Conservation (phyloP, 1,140 invertebrate genomes). For the Nephotettix cincticeps region DNA sequence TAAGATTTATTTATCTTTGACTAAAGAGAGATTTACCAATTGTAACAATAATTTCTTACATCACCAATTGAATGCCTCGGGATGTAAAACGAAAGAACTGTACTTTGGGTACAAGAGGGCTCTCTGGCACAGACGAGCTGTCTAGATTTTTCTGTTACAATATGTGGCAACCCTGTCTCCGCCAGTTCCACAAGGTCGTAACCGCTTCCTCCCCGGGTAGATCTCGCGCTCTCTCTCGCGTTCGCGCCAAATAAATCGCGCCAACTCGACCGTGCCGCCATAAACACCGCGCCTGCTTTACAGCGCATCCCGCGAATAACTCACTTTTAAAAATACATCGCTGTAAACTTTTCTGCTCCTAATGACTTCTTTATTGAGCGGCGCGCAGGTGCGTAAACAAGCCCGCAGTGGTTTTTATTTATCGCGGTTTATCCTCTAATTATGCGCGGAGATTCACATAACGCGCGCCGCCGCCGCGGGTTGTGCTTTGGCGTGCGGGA, state of each 20-base stretch:
- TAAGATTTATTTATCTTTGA: no score
- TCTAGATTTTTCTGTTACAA: no score
- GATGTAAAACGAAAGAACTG: no score
- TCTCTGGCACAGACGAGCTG: no score
- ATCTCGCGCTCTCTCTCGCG: no score
- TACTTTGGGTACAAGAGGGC: no score
- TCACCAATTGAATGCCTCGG: no score
- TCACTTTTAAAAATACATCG: constrained; percentile 7
- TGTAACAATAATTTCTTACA: no score
- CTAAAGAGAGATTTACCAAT: no score
- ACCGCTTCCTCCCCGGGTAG: no score
- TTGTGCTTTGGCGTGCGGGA: background rate
- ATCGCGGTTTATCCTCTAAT: background rate
- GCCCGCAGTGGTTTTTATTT: background rate
- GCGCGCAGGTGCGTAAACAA: constrained; percentile 5
- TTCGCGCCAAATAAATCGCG: background rate
- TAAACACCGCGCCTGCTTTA: background rate
- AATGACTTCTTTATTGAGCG: constrained; percentile 12
- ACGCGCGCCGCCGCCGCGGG: background rate
- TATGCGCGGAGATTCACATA: background rate
- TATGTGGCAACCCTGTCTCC: no score
- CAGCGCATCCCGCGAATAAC: background rate
- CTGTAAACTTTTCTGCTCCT: background rate
- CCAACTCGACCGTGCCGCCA: background rate
- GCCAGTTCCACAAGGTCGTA: no score